These are phyloP conservation scores for Thymelicus lineola DNA, from an alignment of 2,888 invertebrate genomes.

Conservation along the genomic window DNA sequence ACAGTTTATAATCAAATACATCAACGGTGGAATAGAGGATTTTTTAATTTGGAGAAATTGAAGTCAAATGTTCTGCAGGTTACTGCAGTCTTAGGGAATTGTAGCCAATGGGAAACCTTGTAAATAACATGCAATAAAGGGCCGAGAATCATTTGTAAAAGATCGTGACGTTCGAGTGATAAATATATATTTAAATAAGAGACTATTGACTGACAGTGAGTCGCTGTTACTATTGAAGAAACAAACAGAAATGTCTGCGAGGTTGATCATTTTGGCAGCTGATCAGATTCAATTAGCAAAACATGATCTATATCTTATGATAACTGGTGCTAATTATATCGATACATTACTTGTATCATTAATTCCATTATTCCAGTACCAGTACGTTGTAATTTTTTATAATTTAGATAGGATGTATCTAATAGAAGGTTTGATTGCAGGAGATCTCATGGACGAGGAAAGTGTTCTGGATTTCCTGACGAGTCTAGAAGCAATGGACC, in stretches of 20 bases:
- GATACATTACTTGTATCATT: conserved; percentile 9
- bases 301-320: conserved; percentile 34
- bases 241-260: conserved; percentile 49
- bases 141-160: too few relatives aligned
- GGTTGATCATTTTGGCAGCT: conserved; percentile 51
- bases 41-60: too few relatives aligned
- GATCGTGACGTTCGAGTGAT: too few relatives aligned
- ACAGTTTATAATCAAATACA: too few relatives aligned
- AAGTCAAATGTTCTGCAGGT: too few relatives aligned
- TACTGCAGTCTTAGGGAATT: too few relatives aligned
- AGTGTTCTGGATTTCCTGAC: conserved; percentile 96
- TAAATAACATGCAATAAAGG: too few relatives aligned
- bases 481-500: conserved; percentile 97
- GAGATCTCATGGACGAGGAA: conserved; percentile 98
- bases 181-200: conserved; percentile 18
- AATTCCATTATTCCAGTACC: not conserved
- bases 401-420: not conserved
- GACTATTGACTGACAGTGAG: conserved; percentile 47
- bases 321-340: conserved; percentile 22
- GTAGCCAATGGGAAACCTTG: too few relatives aligned
- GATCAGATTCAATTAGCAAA: conserved; percentile 48
- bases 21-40: too few relatives aligned
- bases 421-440: conserved; percentile 70
- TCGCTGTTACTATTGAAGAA: conserved; percentile 44
- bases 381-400: not conserved